Evolutionary conservation across 2,888 invertebrate species (phyloP).

Genomic region (Augiades crinisus): DNA sequence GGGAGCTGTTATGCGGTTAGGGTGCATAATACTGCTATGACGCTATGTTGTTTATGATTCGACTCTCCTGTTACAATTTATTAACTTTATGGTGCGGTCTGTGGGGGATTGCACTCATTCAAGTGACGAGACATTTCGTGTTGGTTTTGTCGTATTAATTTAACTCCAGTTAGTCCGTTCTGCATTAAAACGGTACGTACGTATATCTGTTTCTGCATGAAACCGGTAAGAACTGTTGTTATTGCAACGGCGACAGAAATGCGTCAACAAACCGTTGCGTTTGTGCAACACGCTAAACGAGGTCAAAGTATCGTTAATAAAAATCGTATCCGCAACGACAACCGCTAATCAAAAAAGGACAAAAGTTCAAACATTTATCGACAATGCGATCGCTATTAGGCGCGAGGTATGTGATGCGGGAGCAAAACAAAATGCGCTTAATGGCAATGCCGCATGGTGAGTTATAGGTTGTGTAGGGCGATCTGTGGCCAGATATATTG

Average conservation of each 20-base stretch:
- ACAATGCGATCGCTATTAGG: constrained; percentile 59
- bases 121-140: constrained; percentile 17
- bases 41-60: constrained; percentile 66
- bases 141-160: not conserved
- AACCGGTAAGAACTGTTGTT: too few species aligned
- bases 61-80: constrained; percentile 62
- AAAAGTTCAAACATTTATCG: constrained; percentile 75
- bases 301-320: constrained; percentile 45
- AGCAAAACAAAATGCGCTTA: constrained; percentile 65
- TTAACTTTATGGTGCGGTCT: constrained; percentile 53
- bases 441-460: constrained; percentile 65
- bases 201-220: too few species aligned
- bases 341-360: constrained; percentile 74
- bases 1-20: constrained; percentile 73
- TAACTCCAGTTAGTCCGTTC: too few species aligned
- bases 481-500: constrained; percentile 36
- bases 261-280: constrained; percentile 21
- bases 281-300: constrained; percentile 37
- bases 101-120: constrained; percentile 31
- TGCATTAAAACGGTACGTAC: too few species aligned
- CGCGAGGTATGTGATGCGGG: constrained; percentile 53
- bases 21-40: constrained; percentile 71
- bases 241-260: constrained; percentile 8
- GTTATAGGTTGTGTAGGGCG: constrained; percentile 58
- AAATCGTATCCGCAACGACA: constrained; percentile 58